phyloP scores from a whole-genome alignment of 1,140 invertebrate genomes.

The Probaryconus sp. region DNA sequence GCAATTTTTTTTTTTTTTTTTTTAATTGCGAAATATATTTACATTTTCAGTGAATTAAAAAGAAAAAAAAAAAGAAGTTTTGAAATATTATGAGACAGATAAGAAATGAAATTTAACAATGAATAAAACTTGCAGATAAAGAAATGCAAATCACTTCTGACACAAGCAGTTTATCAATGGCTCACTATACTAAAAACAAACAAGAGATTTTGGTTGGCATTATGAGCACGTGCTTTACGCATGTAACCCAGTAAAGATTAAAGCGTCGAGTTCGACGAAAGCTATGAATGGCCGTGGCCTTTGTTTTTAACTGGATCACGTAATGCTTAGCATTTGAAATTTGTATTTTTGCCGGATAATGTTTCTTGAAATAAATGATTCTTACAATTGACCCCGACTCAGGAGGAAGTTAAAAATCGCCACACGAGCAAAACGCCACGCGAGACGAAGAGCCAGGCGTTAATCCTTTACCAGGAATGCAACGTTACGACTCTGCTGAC shows the following conservation, averaged over 20 bases:
- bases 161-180: slow-evolving; percentile 15
- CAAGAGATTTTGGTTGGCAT: neutral
- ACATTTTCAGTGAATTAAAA: too few species aligned
- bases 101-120: too few species aligned
- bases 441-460: slow-evolving; percentile 5
- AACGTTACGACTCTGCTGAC: slow-evolving; percentile 53
- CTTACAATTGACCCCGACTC: neutral
- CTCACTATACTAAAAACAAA: slow-evolving; percentile 6
- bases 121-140: too few species aligned
- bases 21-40: too few species aligned
- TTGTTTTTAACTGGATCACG: slow-evolving; percentile 69
- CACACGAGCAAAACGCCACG: neutral
- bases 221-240: slow-evolving; percentile 1
- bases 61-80: slow-evolving; percentile 6
- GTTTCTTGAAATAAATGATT: slow-evolving; percentile 10
- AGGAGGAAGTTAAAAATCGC: neutral
- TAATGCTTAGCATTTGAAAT: slow-evolving; percentile 52
- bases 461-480: slow-evolving; percentile 53
- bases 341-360: too few species aligned
- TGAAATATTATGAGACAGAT: too few species aligned
- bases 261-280: slow-evolving; percentile 61
- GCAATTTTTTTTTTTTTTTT: too few species aligned
- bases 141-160: neutral
- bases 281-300: slow-evolving; percentile 40
- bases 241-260: slow-evolving; percentile 44